Evolutionary conservation across 2,888 invertebrate genomes (phyloP).

Genomic region (Idaea dimidiata): DNA sequence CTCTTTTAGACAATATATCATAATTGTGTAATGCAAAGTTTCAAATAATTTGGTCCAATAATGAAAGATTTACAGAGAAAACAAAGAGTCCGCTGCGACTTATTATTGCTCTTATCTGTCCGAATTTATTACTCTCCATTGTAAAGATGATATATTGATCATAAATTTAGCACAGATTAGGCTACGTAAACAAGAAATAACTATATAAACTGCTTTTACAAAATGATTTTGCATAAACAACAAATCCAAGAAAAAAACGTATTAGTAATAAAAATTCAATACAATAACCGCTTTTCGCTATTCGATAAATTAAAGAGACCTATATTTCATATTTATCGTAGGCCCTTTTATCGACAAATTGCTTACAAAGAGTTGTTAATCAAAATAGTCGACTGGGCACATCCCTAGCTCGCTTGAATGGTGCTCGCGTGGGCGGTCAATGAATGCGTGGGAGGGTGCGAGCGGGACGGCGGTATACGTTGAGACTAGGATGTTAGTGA

Average conservation of each 20-base stretch:
- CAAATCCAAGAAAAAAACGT: background rate
- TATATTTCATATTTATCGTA: slow-evolving; percentile 5
- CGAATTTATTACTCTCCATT: no score
- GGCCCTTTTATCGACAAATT: slow-evolving; percentile 14
- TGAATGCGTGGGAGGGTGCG: slow-evolving; percentile 55
- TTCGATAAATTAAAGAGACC: background rate
- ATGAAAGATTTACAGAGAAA: no score
- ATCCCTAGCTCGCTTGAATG: slow-evolving; percentile 55
- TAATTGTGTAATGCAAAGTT: no score
- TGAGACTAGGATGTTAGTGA: background rate
- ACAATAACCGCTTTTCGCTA: background rate
- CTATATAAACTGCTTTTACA: no score
- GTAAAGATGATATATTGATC: no score
- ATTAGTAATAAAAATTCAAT: background rate
- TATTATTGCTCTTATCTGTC: no score
- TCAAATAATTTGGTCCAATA: no score
- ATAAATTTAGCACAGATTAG: no score
- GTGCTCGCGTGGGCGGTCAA: slow-evolving; percentile 56
- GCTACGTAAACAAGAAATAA: no score
- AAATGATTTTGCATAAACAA: no score
- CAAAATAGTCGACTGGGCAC: slow-evolving; percentile 35
- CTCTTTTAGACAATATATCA: no score
- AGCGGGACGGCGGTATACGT: slow-evolving; percentile 27
- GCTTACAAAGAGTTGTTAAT: slow-evolving; percentile 33
- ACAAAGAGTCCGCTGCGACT: no score